A percentile compares a stretch with the other conserved stretches of the same genome.
These are phyloP conservation scores for Eilema griseolum DNA, from an alignment of 2,888 invertebrate genomes.

Conservation along the genomic window DNA sequence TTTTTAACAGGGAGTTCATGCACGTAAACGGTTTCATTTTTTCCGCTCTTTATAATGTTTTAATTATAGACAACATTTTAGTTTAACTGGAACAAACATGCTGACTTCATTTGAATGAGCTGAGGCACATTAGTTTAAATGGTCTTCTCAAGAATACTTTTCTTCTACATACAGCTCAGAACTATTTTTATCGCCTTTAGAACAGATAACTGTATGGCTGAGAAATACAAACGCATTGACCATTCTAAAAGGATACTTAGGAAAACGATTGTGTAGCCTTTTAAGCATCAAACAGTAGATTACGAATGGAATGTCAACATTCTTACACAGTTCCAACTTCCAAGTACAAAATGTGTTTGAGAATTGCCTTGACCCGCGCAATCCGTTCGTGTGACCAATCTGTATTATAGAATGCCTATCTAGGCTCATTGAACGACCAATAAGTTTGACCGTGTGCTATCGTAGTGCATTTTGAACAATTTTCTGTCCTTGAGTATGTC, in stretches of 20 bases:
- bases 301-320: conserved; percentile 45
- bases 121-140: conserved; percentile 7
- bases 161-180: conserved; percentile 20
- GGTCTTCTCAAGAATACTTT: conserved; percentile 10
- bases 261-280: conserved; percentile 33
- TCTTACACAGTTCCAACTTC: conserved; percentile 22
- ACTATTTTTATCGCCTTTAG: conserved; percentile 28
- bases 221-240: conserved; percentile 34
- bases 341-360: conserved; percentile 38
- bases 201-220: conserved; percentile 37
- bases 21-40: conserved; percentile 4
- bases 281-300: conserved; percentile 43
- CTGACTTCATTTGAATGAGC: not conserved
- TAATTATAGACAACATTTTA: not conserved
- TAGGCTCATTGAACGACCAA: conserved; percentile 50
- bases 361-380: conserved; percentile 50
- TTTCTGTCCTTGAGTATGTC: conserved; percentile 66
- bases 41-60: conserved; percentile 9
- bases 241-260: conserved; percentile 46
- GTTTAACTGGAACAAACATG: not conserved
- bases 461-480: conserved; percentile 46
- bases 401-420: conserved; percentile 50
- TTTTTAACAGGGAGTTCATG: not conserved
- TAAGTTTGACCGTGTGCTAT: conserved; percentile 49
- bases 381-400: conserved; percentile 49